phyloP scores from a whole-genome alignment of 2,888 invertebrate genomes.

The Mythimna lalbum region DNA sequence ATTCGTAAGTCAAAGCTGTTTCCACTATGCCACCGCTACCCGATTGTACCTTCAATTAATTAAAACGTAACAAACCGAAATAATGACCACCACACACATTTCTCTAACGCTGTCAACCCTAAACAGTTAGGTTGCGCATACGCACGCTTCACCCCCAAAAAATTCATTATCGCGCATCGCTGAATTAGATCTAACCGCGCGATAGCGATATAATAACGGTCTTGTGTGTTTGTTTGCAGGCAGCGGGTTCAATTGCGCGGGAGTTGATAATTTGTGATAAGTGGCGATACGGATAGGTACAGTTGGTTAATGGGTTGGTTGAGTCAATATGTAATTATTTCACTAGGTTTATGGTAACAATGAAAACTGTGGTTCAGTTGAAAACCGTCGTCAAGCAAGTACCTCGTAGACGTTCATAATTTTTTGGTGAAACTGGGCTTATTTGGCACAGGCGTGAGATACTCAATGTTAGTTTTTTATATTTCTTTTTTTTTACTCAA shows the following conservation, averaged over 20 bases:
- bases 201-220: constrained; percentile 78
- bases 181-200: constrained; percentile 80
- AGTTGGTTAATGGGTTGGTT: constrained; percentile 40
- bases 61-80: constrained; percentile 39
- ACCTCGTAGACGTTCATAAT: too few relatives aligned
- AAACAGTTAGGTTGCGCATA: constrained; percentile 43
- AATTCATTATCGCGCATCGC: constrained; percentile 72
- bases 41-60: not conserved
- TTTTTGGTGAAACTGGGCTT: too few relatives aligned
- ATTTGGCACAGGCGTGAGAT: too few relatives aligned
- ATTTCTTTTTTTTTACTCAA: too few relatives aligned
- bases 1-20: too few relatives aligned
- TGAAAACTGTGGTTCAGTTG: too few relatives aligned
- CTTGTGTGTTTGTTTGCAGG: constrained; percentile 64
- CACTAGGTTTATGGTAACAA: not conserved
- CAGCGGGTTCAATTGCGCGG: constrained; percentile 52
- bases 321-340: constrained; percentile 41
- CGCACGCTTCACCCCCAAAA: constrained; percentile 67
- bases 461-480: too few relatives aligned
- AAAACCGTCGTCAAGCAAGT: too few relatives aligned
- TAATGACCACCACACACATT: constrained; percentile 23
- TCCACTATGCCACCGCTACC: not conserved
- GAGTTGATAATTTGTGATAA: constrained; percentile 64
- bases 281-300: constrained; percentile 40
- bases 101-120: constrained; percentile 59